These are phyloP conservation scores for Rattus norvegicus DNA, from an alignment of 2,113 vertebrate genomes.

Conservation along the genomic window GRCr8 NC_086024.1:38863001-38863500, in stretches of 20 bases:
- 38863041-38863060: conserved; percentile 91
- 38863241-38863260: not conserved
- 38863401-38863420: not conserved
- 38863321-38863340: not conserved
- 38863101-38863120: conserved; percentile 90
- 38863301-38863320: not conserved
- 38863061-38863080: conserved; percentile 92
- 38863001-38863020: conserved; percentile 95
- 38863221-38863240: no score
- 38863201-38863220: no score
- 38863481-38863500: conserved; percentile 27
- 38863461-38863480: conserved; percentile 14
- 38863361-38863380: not conserved
- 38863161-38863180: not conserved
- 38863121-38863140: conserved; percentile 93
- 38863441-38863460: not conserved
- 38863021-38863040: conserved; percentile 95
- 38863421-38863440: not conserved
- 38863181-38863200: no score
- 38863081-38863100: conserved; percentile 93
- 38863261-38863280: not conserved
- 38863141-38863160: conserved; percentile 94
- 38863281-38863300: not conserved
- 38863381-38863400: not conserved
- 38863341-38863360: not conserved